Conservation (phyloP, 2,888 invertebrate species). For the Metallyticus violacea region DNA sequence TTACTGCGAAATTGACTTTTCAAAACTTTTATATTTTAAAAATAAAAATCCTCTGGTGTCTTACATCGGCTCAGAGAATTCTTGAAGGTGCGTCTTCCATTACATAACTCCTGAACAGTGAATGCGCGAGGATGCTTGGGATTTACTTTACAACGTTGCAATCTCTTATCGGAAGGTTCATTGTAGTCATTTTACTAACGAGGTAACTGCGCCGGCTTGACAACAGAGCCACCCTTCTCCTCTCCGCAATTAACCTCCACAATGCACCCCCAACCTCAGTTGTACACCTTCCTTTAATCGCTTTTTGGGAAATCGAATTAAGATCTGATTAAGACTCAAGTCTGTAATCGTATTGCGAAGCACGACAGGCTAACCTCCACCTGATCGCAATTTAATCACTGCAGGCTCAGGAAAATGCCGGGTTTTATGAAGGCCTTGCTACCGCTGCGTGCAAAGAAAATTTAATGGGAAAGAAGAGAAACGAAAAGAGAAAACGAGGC, state of each 20-base stretch:
- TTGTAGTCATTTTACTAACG: not conserved
- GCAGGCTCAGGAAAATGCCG: not conserved
- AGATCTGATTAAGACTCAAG: not conserved
- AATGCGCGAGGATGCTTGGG: no score
- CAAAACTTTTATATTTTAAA: no score
- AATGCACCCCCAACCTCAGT: not conserved
- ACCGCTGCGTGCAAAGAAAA: not conserved
- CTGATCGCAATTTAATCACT: not conserved
- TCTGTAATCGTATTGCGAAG: not conserved
- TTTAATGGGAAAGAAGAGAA: not conserved
- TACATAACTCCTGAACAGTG: no score
- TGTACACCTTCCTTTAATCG: not conserved
- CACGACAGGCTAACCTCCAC: not conserved
- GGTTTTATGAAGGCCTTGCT: not conserved
- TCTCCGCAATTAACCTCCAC: not conserved
- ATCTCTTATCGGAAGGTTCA: no score
- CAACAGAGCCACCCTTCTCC: not conserved
- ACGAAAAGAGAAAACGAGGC: not conserved
- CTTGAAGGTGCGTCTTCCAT: no score
- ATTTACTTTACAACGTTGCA: not conserved
- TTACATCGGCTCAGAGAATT: no score
- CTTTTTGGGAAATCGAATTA: not conserved
- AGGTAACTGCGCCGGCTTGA: not conserved
- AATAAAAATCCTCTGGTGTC: no score
- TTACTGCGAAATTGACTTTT: no score